Percentiles rank a stretch among this genome's conserved stretches.
phyloP scores from a whole-genome alignment of 2,113 vertebrate genomes.

The Misgurnus mizolepis region DNA sequence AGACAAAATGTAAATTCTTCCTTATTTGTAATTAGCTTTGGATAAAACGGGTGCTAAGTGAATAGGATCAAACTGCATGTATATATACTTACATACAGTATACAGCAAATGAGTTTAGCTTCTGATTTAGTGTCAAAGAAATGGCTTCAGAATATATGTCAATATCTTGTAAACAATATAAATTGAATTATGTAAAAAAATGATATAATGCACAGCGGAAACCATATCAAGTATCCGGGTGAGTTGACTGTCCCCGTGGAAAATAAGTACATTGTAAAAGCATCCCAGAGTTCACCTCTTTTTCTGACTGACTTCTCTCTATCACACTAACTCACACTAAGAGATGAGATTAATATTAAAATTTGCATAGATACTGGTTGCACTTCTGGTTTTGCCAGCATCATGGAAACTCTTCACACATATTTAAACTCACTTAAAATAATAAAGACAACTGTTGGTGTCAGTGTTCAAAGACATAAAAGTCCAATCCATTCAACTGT shows the following conservation, averaged over 20 bases:
- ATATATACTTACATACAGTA: too few species aligned
- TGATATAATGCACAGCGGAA: too few species aligned
- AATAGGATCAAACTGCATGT: too few species aligned
- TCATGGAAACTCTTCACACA: slow-evolving; percentile 31
- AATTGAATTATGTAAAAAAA: neutral
- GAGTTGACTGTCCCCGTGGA: neutral
- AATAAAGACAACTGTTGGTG: neutral
- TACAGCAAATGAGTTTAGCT: too few species aligned
- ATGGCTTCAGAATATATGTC: too few species aligned
- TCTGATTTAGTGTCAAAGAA: too few species aligned
- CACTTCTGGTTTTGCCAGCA: slow-evolving; percentile 29
- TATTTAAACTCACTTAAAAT: neutral
- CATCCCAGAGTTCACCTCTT: neutral
- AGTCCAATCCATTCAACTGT: too few species aligned
- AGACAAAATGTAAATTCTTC: too few species aligned
- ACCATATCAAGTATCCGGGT: neutral
- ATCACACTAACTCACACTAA: neutral
- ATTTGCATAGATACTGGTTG: slow-evolving; percentile 46
- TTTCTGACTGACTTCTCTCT: neutral
- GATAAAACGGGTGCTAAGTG: too few species aligned
- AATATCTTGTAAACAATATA: neutral
- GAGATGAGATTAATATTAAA: slow-evolving; percentile 1
- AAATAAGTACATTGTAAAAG: neutral
- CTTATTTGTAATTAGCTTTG: too few species aligned
- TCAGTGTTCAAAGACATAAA: too few species aligned